Evolutionary conservation across 2,113 vertebrate genomes (phyloP).

Genomic region (Amphiprion ocellaris): DNA sequence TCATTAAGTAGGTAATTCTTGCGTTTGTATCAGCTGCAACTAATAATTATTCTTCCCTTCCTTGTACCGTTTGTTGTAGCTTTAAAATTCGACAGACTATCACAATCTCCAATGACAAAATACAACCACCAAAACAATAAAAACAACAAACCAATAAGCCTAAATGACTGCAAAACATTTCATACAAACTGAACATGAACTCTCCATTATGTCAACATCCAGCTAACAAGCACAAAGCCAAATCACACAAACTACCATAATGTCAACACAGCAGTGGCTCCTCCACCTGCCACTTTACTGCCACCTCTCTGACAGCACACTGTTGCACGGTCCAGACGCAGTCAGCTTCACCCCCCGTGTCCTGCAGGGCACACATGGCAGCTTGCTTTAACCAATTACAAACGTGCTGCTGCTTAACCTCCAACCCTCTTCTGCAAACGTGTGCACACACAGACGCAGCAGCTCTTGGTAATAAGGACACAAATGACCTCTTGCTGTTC

Average conservation of each 20-base stretch:
- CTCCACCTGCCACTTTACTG: conserved; percentile 1
- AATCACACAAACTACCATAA: conserved; percentile 50
- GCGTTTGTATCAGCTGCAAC: background rate
- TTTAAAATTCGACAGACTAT: too few relatives aligned
- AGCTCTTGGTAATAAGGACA: conserved; percentile 8
- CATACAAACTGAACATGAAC: background rate
- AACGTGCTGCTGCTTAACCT: conserved; percentile 4
- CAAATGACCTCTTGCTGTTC: background rate
- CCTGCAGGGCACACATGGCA: conserved; percentile 18
- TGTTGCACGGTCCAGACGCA: conserved; percentile 16
- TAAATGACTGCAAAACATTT: background rate
- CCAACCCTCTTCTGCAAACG: background rate
- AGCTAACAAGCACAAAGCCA: conserved; percentile 49
- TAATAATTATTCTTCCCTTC: background rate
- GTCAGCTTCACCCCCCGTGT: conserved; percentile 8
- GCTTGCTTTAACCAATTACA: conserved; percentile 41
- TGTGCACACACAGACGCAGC: background rate
- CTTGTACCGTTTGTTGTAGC: too few relatives aligned
- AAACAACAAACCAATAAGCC: background rate
- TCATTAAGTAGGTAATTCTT: background rate
- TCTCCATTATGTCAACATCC: conserved; percentile 25
- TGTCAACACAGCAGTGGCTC: conserved; percentile 39
- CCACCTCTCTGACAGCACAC: conserved; percentile 12
- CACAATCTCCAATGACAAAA: too few relatives aligned
- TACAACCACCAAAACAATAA: background rate